These are phyloP conservation scores for Cosmorhoe ocellata DNA, from an alignment of 2,888 invertebrate species.

Conservation along the genomic window DNA sequence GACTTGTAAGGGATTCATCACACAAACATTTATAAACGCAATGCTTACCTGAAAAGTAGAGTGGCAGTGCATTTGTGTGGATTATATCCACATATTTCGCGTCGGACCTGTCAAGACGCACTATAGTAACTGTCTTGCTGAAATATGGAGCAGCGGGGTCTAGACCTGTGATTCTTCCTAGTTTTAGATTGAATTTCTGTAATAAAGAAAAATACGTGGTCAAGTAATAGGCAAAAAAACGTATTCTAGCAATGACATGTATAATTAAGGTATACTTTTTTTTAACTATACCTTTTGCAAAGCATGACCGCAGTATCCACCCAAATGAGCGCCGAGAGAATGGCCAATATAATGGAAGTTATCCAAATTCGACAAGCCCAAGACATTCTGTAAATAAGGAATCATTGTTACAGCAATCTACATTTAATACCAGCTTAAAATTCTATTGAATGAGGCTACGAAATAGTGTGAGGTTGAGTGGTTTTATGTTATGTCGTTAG, in stretches of 20 bases:
- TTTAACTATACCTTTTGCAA: constrained; percentile 81
- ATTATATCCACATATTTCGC: constrained; percentile 95
- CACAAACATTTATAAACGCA: too few relatives aligned
- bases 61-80: constrained; percentile 92
- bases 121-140: constrained; percentile 88
- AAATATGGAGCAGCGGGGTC: constrained; percentile 98
- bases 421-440: too few relatives aligned
- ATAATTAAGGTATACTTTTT: too few relatives aligned
- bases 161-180: constrained; percentile 92
- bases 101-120: constrained; percentile 92
- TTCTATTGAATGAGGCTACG: too few relatives aligned
- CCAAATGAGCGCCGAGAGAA: constrained; percentile 92
- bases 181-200: constrained; percentile 84
- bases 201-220: constrained; percentile 35
- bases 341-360: constrained; percentile 93
- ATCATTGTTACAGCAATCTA: not conserved
- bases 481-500: too few relatives aligned
- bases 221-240: not conserved
- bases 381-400: constrained; percentile 67
- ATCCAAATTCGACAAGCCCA: constrained; percentile 80
- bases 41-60: constrained; percentile 82
- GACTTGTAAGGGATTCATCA: too few relatives aligned
- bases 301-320: constrained; percentile 91
- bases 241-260: not conserved
- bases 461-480: too few relatives aligned